Percentiles rank a stretch among this genome's conserved stretches.
phyloP scores from a whole-genome alignment of 2,113 vertebrate genomes.

The Bubalus kerabau region DNA sequence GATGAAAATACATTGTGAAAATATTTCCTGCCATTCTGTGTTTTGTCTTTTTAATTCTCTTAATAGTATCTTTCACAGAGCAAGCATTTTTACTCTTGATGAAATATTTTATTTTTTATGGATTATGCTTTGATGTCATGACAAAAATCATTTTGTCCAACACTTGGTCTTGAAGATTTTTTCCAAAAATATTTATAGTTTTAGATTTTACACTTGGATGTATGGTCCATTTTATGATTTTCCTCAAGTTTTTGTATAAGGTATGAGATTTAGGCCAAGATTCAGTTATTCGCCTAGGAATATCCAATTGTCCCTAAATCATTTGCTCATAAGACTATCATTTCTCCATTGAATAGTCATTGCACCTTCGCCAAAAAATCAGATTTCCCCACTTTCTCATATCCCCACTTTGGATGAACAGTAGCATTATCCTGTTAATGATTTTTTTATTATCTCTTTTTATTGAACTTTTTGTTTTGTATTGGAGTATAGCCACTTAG shows the following conservation, averaged over 20 bases:
- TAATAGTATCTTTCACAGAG: neutral
- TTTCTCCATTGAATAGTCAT: neutral
- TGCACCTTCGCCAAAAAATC: neutral
- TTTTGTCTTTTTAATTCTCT: neutral
- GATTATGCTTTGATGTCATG: neutral
- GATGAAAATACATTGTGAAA: neutral
- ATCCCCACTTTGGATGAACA: neutral
- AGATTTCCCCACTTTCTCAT: neutral
- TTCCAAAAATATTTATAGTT: neutral
- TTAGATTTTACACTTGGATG: neutral
- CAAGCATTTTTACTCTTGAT: neutral
- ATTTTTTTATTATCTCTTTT: neutral
- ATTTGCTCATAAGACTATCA: neutral
- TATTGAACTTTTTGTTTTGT: neutral
- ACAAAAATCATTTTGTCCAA: neutral
- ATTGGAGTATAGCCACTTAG: neutral
- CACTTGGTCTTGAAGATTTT: neutral
- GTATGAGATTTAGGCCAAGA: neutral
- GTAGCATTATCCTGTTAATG: neutral
- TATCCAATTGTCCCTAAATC: neutral
- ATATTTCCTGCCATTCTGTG: neutral
- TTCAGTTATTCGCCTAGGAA: neutral
- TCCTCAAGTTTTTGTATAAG: neutral
- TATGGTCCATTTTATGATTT: neutral
- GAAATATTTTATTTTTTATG: neutral